Conservation (phyloP, 2,888 invertebrate species). For the Caenorhabditis sp. region DNA sequence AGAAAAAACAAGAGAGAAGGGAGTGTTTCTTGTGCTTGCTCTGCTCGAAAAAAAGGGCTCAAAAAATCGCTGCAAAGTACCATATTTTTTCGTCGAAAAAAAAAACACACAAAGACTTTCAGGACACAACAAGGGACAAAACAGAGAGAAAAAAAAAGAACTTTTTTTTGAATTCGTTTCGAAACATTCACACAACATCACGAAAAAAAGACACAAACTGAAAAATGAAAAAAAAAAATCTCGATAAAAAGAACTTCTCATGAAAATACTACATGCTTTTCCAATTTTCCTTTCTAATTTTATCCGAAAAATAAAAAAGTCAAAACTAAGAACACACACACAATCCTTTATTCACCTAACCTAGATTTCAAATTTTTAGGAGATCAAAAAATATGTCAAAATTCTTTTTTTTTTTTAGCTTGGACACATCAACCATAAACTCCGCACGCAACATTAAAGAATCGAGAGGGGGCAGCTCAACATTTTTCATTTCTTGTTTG, state of each 20-base stretch:
- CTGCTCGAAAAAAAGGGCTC: not conserved
- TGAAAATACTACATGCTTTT: not conserved
- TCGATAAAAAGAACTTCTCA: constrained; percentile 5
- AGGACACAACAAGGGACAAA: not conserved
- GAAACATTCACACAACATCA: not conserved
- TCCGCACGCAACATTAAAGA: not conserved
- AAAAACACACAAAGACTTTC: not conserved
- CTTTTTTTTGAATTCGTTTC: too few relatives aligned
- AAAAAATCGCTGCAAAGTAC: not conserved
- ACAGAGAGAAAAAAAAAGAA: not conserved
- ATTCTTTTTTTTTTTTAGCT: not conserved
- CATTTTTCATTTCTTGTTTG: not conserved
- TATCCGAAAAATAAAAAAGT: too few relatives aligned
- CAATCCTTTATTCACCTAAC: constrained; percentile 5
- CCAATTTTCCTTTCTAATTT: too few relatives aligned
- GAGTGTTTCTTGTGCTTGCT: not conserved
- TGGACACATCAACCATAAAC: constrained; percentile 5
- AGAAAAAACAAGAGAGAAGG: not conserved
- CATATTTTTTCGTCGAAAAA: not conserved
- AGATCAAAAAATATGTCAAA: too few relatives aligned
- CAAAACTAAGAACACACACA: constrained; percentile 4
- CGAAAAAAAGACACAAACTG: not conserved
- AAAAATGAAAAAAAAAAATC: constrained; percentile 13
- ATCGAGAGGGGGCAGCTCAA: not conserved
- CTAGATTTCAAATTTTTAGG: not conserved